phyloP scores from a whole-genome alignment of 2,888 invertebrate species.

The Caenorhabditis parvicauda region DNA sequence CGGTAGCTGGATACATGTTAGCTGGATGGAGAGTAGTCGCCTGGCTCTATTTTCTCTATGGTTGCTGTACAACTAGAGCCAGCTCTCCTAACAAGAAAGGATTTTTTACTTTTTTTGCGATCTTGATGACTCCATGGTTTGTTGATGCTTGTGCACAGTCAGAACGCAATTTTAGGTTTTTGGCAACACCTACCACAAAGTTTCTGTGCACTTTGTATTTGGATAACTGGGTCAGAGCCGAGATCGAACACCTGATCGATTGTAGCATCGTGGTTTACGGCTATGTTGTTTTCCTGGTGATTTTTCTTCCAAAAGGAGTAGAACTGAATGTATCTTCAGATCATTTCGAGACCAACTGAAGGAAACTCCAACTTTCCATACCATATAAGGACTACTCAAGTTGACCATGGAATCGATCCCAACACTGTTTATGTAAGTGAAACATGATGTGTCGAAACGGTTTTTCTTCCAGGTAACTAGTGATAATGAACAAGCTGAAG shows the following conservation, averaged over 20 bases:
- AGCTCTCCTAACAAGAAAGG: slow-evolving; percentile 80
- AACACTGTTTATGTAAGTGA: slow-evolving; percentile 28
- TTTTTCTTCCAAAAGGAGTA: slow-evolving; percentile 36
- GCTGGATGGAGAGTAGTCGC: slow-evolving; percentile 67
- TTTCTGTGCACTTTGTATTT: slow-evolving; percentile 78
- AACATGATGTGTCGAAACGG: no score
- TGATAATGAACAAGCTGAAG: not conserved
- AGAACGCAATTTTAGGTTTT: slow-evolving; percentile 69
- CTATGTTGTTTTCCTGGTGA: slow-evolving; percentile 74
- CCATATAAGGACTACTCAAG: slow-evolving; percentile 82
- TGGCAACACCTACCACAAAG: slow-evolving; percentile 78
- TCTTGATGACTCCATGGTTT: slow-evolving; percentile 80
- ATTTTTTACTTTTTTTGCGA: slow-evolving; percentile 81
- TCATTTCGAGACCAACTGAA: slow-evolving; percentile 79
- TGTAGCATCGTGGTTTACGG: slow-evolving; percentile 73
- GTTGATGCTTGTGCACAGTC: not conserved
- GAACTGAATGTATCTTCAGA: slow-evolving; percentile 69
- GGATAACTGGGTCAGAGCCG: slow-evolving; percentile 78
- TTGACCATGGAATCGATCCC: slow-evolving; percentile 49
- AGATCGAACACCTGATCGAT: slow-evolving; percentile 74
- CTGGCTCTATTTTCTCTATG: slow-evolving; percentile 79
- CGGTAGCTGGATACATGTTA: slow-evolving; percentile 76
- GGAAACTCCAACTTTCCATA: slow-evolving; percentile 87
- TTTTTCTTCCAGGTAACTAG: not conserved
- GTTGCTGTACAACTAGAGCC: slow-evolving; percentile 75